These are phyloP conservation scores for Neosilurus hyrtlii DNA, from an alignment of 2,797 vertebrate genomes.

Conservation along the genomic window DNA sequence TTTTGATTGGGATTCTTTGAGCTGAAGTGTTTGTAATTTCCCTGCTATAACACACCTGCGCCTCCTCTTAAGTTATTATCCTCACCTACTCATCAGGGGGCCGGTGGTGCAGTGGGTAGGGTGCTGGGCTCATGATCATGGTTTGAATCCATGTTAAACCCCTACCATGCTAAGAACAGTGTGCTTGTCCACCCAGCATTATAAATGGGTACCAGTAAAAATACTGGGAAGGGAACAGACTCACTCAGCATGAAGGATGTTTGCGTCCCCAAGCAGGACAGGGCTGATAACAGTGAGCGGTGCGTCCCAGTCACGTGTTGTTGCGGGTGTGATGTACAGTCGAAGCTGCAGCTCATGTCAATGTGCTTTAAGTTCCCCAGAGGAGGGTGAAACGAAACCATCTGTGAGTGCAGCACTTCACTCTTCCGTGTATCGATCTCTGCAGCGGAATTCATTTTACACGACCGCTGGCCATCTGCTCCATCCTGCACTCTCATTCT, in stretches of 20 bases:
- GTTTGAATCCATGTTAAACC: too few species aligned
- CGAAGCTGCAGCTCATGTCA: conserved; percentile 32
- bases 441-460: conserved; percentile 48
- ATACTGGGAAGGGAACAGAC: too few species aligned
- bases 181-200: too few species aligned
- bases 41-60: conserved; percentile 6
- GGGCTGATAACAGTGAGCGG: neutral
- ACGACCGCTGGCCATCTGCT: conserved; percentile 35
- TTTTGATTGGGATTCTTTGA: neutral
- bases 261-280: neutral
- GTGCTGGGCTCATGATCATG: too few species aligned
- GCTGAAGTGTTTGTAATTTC: neutral
- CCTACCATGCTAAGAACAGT: too few species aligned
- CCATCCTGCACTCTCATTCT: conserved; percentile 15
- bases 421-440: conserved; percentile 52
- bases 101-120: too few species aligned
- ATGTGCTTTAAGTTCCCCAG: conserved; percentile 39
- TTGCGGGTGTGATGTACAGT: conserved; percentile 25
- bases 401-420: conserved; percentile 53
- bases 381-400: conserved; percentile 35
- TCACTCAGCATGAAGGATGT: neutral
- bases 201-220: too few species aligned
- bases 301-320: neutral
- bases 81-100: neutral
- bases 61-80: neutral